A percentile compares a stretch with the other conserved stretches of the same genome.
These are phyloP conservation scores for Orestias chungarensis DNA, from an alignment of 2,797 vertebrate genomes.

Conservation along the genomic window DNA sequence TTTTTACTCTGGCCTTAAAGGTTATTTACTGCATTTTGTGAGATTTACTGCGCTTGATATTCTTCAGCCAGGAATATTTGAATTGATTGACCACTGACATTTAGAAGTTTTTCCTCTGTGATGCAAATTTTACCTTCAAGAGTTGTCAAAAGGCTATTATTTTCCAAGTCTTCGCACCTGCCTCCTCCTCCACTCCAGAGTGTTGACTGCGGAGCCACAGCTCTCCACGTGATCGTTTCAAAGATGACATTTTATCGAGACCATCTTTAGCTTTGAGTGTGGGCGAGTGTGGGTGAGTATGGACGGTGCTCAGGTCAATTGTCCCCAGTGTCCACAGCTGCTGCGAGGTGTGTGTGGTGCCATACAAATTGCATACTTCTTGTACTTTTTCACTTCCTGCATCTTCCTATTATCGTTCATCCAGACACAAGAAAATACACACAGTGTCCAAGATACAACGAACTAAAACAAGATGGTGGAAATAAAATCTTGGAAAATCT, in stretches of 20 bases:
- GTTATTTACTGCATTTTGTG: slow-evolving; percentile 72
- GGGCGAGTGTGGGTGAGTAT: slow-evolving; percentile 73
- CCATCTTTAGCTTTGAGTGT: slow-evolving; percentile 72
- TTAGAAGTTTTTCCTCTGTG: slow-evolving; percentile 68
- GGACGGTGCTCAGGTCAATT: slow-evolving; percentile 66
- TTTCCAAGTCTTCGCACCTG: slow-evolving; percentile 75
- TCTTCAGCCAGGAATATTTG: slow-evolving; percentile 66
- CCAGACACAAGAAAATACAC: slow-evolving; percentile 9
- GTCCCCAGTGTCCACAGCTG: slow-evolving; percentile 61
- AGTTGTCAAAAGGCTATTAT: slow-evolving; percentile 71
- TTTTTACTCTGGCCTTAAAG: slow-evolving; percentile 57
- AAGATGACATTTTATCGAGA: slow-evolving; percentile 80
- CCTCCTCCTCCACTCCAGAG: slow-evolving; percentile 50
- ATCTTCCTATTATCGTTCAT: background rate
- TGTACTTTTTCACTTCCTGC: slow-evolving; percentile 32
- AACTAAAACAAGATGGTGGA: slow-evolving; percentile 5
- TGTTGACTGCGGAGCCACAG: slow-evolving; percentile 34
- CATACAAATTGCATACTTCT: slow-evolving; percentile 51
- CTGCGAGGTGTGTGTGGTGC: slow-evolving; percentile 49
- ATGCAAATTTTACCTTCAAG: slow-evolving; percentile 74
- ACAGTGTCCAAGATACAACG: background rate
- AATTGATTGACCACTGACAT: slow-evolving; percentile 81
- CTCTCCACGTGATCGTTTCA: slow-evolving; percentile 60
- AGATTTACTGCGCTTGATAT: slow-evolving; percentile 68
- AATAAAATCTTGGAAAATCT: slow-evolving; percentile 10